Evolutionary conservation across 2,797 vertebrate genomes (phyloP).

Genomic region (Mus caroli): DNA sequence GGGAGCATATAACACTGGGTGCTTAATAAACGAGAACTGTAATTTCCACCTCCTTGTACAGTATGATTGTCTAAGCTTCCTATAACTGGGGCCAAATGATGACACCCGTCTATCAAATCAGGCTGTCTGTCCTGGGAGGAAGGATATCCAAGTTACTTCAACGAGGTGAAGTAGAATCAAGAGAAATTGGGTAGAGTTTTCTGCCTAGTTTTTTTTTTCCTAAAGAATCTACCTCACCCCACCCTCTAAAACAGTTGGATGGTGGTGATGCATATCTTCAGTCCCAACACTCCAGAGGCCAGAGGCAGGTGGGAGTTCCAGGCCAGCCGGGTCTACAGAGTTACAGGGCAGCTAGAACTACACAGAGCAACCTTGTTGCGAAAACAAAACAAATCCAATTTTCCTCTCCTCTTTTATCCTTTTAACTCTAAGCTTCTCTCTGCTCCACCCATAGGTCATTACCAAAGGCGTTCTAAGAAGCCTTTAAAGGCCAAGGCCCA

Average conservation of each 20-base stretch:
- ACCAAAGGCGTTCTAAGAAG: neutral
- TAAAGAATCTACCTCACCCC: neutral
- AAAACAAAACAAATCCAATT: neutral
- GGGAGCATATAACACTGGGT: neutral
- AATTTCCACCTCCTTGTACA: constrained; percentile 32
- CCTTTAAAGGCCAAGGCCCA: neutral
- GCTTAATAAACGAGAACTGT: constrained; percentile 72
- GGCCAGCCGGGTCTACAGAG: neutral
- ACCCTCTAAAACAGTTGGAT: neutral
- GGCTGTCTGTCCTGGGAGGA: neutral
- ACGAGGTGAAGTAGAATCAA: neutral
- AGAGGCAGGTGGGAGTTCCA: neutral
- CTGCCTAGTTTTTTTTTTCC: neutral
- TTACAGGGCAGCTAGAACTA: neutral
- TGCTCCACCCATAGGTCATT: neutral
- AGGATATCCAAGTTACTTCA: neutral
- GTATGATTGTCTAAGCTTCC: neutral
- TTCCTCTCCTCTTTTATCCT: neutral
- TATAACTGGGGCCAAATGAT: neutral
- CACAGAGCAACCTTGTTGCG: neutral
- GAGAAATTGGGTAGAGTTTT: neutral
- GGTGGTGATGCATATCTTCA: neutral
- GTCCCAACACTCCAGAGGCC: neutral
- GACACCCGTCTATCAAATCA: neutral
- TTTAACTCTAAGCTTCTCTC: neutral